Evolutionary conservation across 2,797 vertebrate species (phyloP).

Genomic region (Sarcoramphus papa): DNA sequence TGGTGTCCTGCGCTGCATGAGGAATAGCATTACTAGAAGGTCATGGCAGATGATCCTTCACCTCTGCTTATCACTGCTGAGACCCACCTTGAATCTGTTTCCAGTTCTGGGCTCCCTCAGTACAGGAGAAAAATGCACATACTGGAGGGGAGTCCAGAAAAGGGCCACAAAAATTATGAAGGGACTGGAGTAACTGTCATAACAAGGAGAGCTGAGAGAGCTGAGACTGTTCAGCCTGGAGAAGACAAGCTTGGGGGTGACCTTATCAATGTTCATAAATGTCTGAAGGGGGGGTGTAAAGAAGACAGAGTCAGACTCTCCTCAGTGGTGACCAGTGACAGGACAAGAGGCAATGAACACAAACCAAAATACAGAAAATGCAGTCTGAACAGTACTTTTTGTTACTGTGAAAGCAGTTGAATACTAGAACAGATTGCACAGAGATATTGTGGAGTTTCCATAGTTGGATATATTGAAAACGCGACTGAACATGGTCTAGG

Average conservation of each 20-base stretch:
- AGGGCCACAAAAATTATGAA: background rate
- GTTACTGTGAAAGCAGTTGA: background rate
- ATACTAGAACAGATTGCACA: background rate
- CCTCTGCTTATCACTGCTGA: background rate
- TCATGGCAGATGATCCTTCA: background rate
- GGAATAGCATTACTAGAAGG: background rate
- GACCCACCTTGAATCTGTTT: background rate
- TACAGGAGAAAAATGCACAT: background rate
- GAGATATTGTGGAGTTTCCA: background rate
- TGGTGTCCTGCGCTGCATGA: background rate
- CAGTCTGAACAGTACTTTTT: background rate
- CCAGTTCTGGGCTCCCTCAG: background rate
- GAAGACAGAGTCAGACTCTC: background rate
- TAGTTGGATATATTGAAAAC: background rate
- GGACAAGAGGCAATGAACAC: background rate
- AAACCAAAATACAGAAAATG: background rate
- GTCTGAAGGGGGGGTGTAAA: background rate
- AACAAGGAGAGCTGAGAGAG: background rate
- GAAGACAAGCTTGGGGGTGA: background rate
- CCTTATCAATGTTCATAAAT: background rate
- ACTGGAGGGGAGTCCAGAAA: background rate
- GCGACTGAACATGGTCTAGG: background rate
- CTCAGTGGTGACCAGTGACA: background rate
- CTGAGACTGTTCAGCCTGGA: background rate
- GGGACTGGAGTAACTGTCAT: background rate